Evolutionary conservation across 2,888 invertebrate genomes (phyloP).

Genomic region (Emmelina monodactyla): DNA sequence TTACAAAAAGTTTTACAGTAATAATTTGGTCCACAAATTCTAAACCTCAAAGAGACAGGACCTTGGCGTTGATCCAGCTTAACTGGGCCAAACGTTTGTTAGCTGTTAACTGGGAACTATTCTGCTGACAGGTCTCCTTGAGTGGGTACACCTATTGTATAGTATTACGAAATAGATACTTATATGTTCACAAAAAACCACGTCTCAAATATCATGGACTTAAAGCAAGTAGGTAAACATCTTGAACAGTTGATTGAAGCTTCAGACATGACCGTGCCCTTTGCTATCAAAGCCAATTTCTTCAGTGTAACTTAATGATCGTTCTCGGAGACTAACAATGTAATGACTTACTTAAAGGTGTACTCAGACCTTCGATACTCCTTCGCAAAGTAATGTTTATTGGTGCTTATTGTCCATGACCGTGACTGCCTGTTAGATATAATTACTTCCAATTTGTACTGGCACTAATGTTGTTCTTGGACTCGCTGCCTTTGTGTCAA

Average conservation of each 20-base stretch:
- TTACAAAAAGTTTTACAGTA: too few relatives aligned
- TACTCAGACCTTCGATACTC: constrained; percentile 33
- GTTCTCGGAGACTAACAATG: constrained; percentile 8
- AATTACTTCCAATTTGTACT: constrained; percentile 62
- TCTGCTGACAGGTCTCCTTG: constrained; percentile 53
- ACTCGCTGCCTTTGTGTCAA: constrained; percentile 23
- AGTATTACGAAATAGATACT: too few relatives aligned
- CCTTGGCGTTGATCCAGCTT: constrained; percentile 49
- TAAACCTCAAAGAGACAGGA: constrained; percentile 31
- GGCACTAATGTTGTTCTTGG: constrained; percentile 31
- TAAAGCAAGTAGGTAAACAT: too few relatives aligned
- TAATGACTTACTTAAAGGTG: constrained; percentile 21
- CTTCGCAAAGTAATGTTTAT: constrained; percentile 57
- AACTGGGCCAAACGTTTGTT: constrained; percentile 44
- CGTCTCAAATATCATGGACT: too few relatives aligned
- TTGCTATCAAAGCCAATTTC: too few relatives aligned
- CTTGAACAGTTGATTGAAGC: too few relatives aligned
- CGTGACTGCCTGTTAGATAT: constrained; percentile 58
- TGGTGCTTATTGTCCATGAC: constrained; percentile 66
- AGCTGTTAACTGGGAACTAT: constrained; percentile 44
- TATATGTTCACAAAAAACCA: too few relatives aligned
- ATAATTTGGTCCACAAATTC: too few relatives aligned
- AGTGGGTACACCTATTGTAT: too few relatives aligned
- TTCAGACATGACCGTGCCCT: too few relatives aligned
- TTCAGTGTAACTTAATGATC: constrained; percentile 5